A percentile compares a stretch with the other conserved stretches of the same genome.
Conservation (phyloP, 2,888 invertebrate species). For the Steinernema hermaphroditum region DNA sequence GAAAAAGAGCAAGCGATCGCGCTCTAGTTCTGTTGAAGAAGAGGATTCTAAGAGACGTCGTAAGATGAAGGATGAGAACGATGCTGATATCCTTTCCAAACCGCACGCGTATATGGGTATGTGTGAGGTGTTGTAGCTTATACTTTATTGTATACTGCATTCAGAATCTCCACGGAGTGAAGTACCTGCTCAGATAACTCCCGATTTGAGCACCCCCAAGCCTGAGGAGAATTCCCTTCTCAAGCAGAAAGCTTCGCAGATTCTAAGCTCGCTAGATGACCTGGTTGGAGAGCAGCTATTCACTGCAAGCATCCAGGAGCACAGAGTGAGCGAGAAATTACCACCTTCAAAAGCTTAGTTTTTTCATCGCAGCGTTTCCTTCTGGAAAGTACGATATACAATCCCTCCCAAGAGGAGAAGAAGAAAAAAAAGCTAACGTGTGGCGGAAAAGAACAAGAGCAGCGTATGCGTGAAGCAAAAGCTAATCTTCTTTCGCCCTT, state of each 20-base stretch:
- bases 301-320: neutral
- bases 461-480: constrained; percentile 6
- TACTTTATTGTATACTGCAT: no score
- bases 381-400: neutral
- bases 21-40: neutral
- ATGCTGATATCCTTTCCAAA: no score
- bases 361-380: neutral
- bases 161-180: no score
- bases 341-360: no score
- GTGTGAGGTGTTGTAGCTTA: no score
- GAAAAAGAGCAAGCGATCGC: constrained; percentile 4
- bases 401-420: neutral
- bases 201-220: no score
- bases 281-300: neutral
- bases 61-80: no score
- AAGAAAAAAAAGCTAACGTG: neutral
- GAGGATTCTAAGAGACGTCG: no score
- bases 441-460: constrained; percentile 2
- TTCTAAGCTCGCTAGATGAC: neutral
- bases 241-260: no score
- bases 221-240: no score
- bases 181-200: no score
- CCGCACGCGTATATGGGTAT: no score
- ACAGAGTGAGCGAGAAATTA: neutral
- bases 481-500: neutral